phyloP scores from a whole-genome alignment of 2,888 invertebrate species.

The Thymelicus lineola region DNA sequence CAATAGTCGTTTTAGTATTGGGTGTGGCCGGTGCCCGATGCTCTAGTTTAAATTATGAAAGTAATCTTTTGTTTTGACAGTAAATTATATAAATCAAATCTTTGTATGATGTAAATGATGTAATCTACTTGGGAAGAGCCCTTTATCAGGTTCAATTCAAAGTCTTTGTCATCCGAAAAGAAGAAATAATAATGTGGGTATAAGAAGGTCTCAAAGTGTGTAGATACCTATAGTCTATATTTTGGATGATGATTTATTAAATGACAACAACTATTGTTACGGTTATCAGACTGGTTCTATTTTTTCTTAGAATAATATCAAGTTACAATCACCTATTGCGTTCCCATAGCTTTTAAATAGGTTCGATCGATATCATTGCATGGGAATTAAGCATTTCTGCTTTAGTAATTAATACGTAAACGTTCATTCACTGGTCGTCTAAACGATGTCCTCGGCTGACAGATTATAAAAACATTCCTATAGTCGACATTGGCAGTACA shows the following conservation, averaged over 20 bases:
- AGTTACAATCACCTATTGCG: background rate
- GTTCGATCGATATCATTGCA: constrained; percentile 31
- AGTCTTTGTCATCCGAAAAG: no score
- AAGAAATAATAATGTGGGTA: no score
- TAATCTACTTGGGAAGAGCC: no score
- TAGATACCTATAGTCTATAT: background rate
- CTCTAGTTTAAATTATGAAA: background rate
- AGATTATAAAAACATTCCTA: constrained; percentile 45
- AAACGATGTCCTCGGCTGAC: constrained; percentile 42
- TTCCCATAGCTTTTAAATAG: constrained; percentile 15
- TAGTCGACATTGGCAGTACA: constrained; percentile 42
- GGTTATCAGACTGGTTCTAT: background rate
- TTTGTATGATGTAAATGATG: no score
- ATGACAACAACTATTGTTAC: background rate
- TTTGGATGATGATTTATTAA: background rate
- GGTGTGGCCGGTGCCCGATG: constrained; percentile 10
- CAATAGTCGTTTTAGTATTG: constrained; percentile 29
- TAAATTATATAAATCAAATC: background rate
- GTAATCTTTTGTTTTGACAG: background rate
- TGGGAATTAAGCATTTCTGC: constrained; percentile 43
- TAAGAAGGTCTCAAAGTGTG: background rate
- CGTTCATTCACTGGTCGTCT: constrained; percentile 47
- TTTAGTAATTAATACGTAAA: constrained; percentile 48
- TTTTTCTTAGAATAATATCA: constrained; percentile 4
- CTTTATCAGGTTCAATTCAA: no score